Base-by-base conservation (phyloP, 2,797 vertebrate species). In the Gymnothorax reevesii region DNA sequence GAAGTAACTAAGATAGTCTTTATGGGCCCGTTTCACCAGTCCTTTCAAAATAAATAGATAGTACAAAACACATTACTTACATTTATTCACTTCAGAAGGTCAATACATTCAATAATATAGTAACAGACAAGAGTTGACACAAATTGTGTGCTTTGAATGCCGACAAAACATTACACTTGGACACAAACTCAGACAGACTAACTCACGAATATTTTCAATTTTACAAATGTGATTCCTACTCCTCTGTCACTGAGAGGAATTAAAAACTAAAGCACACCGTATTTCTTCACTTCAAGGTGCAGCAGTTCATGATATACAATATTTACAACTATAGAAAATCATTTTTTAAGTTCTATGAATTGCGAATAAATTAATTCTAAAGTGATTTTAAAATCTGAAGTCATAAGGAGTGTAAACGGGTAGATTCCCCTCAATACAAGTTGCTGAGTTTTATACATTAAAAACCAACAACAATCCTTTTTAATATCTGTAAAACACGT, bases 81-180 rank as follows among this genome's bases (percentile, higher is more conserved):
- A 94, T 98, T 97, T 98, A 98, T 97, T 97, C 93, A 95, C 96
- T 94, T 96, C 95, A 95, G 95, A 96, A 95, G 94, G 94, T 93
- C 93, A 94, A 94, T 97, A 97, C 95, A 94, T 96, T 95, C 52
- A 79, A 13, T 55, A 79, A 79, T 96, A 93, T 96, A 92, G 91
- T 95, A 93, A 94, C 94, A 94, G 93, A 94, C 92, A 96, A 92
- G 92, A 92, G 77, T 86, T 91, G 95, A 97, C 95, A 96, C 93
- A 88, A 93, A 87, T 91, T 73, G 94, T 97, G 97, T 97, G 97
- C 96, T 96, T 96, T 94, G 91, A 89, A 93, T 91, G 93, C 90
- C 93, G 94, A 95, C 92, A 94, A 94, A 97, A 96, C 94, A 96
- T 95, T 94, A 94, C 92, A 96, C 88, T 87, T 96, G 91, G 93